These are phyloP conservation scores for Columba janthina DNA, from an alignment of 2,113 vertebrate species.

Conservation along the genomic window DNA sequence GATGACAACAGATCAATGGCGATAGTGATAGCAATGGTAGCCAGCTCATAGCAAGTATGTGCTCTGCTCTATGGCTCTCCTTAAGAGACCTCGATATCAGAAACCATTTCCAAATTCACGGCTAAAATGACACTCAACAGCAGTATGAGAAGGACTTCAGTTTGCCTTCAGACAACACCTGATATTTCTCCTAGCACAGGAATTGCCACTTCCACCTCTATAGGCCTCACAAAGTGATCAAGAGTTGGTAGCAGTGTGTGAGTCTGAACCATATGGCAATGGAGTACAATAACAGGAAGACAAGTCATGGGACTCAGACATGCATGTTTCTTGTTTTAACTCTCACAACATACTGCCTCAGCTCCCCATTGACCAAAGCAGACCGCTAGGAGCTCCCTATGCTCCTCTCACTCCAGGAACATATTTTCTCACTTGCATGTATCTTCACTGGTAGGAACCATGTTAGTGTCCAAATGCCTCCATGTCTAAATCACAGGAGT, in stretches of 20 bases:
- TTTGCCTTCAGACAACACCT: not conserved
- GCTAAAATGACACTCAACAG: not conserved
- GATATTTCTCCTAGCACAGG: not conserved
- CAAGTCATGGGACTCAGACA: not conserved
- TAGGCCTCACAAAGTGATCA: not conserved
- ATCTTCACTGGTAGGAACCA: not conserved
- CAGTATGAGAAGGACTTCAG: not conserved
- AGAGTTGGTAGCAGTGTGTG: not conserved
- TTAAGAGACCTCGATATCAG: not conserved
- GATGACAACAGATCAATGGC: accelerated
- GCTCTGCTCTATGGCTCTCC: not conserved
- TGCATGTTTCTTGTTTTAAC: not conserved
- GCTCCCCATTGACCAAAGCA: not conserved
- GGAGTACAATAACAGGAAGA: not conserved
- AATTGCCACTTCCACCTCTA: not conserved
- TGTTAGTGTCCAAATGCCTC: not conserved
- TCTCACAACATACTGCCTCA: not conserved
- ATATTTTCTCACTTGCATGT: accelerated
- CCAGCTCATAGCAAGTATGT: not conserved
- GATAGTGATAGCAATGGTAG: not conserved
- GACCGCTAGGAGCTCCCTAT: not conserved
- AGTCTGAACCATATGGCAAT: not conserved
- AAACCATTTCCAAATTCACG: not conserved
- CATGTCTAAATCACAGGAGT: not conserved
- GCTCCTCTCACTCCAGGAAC: not conserved